Conservation (phyloP, 2,888 invertebrate genomes). For the Hartigia nigra region DNA sequence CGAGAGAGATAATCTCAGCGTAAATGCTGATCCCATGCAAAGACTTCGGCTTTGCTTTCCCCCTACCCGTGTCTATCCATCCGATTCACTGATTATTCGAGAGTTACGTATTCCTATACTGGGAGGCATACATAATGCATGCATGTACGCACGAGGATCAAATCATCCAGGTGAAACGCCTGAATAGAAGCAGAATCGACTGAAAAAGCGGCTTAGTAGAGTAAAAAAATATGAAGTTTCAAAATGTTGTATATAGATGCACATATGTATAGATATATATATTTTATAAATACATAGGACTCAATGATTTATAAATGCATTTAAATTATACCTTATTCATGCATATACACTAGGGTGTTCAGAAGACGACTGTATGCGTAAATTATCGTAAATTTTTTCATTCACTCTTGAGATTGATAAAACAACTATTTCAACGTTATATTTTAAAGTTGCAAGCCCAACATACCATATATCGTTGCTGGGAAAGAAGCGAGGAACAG, state of each 20-base stretch:
- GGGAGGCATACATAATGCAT: not conserved
- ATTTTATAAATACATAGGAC: not conserved
- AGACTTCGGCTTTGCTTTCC: not conserved
- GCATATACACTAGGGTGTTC: no score
- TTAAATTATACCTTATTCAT: no score
- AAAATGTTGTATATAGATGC: not conserved
- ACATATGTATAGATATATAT: not conserved
- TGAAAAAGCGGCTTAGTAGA: not conserved
- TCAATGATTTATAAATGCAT: no score
- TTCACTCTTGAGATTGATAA: not conserved
- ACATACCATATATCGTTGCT: not conserved
- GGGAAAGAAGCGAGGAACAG: not conserved
- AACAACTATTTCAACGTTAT: not conserved
- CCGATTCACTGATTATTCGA: not conserved
- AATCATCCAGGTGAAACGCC: not conserved
- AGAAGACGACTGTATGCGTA: not conserved
- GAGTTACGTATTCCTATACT: not conserved
- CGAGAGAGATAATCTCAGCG: not conserved
- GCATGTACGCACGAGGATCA: not conserved
- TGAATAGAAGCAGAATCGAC: not conserved
- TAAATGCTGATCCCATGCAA: not conserved
- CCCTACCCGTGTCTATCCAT: not conserved
- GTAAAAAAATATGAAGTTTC: not conserved
- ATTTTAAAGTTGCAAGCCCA: not conserved
- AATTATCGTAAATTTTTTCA: not conserved